Evolutionary conservation across 1,140 invertebrate genomes (phyloP).

Genomic region (Megalopta genalis): DNA sequence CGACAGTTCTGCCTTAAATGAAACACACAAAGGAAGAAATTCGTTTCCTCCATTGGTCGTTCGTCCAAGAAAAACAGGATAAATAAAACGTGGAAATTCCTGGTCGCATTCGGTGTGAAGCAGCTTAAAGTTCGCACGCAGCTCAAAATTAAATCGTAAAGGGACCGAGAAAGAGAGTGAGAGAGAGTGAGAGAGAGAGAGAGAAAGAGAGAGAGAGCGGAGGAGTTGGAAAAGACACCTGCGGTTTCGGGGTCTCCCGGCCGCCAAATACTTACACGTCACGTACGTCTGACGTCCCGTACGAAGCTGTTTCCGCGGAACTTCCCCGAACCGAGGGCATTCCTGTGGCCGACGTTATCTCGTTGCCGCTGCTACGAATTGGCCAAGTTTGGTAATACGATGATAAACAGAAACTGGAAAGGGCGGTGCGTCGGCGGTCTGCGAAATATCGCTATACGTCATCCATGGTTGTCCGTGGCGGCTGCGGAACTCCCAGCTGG

Average conservation of each 20-base stretch:
- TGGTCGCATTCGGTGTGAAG: background rate
- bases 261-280: background rate
- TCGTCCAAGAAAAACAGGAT: background rate
- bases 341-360: slow-evolving; percentile 20
- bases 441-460: slow-evolving; percentile 46
- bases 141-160: slow-evolving; percentile 12
- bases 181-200: too few relatives aligned
- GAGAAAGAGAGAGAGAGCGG: too few relatives aligned
- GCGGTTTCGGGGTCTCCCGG: background rate
- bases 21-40: too few relatives aligned
- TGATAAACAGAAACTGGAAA: slow-evolving; percentile 45
- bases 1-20: too few relatives aligned
- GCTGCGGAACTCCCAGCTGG: slow-evolving; percentile 31
- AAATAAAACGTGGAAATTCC: background rate
- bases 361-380: slow-evolving; percentile 24
- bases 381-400: slow-evolving; percentile 51
- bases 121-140: background rate
- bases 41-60: too few relatives aligned
- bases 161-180: background rate
- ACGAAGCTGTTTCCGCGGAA: slow-evolving; percentile 5
- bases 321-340: background rate
- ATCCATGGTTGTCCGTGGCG: slow-evolving; percentile 8
- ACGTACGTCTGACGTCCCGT: slow-evolving; percentile 1
- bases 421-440: slow-evolving; percentile 12
- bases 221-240: background rate